Conservation (phyloP, 2,888 invertebrate species). For the Blastobasis lacticolella region DNA sequence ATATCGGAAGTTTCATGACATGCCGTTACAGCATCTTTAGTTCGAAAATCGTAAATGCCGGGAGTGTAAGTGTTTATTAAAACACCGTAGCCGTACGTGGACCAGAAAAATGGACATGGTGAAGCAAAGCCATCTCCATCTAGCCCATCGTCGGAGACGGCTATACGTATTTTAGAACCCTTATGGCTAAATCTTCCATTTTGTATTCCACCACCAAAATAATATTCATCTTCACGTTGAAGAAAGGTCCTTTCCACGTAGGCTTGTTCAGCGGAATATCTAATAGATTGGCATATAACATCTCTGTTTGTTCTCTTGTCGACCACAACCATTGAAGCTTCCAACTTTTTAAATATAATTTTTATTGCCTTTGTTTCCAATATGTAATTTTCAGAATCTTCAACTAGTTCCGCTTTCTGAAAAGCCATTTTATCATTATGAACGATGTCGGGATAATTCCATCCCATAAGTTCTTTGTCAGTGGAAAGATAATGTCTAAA, state of each 20-base stretch:
- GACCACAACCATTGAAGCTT: constrained; percentile 40
- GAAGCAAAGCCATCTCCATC: constrained; percentile 55
- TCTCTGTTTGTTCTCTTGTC: constrained; percentile 43
- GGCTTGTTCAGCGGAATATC: constrained; percentile 36
- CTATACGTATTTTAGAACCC: constrained; percentile 45
- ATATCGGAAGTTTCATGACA: constrained; percentile 38
- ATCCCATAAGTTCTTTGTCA: constrained; percentile 43
- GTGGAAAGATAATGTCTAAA: constrained; percentile 56
- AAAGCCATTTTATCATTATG: constrained; percentile 46
- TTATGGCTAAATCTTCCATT: constrained; percentile 63
- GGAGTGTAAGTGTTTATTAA: constrained; percentile 60
- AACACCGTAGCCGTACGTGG: constrained; percentile 53
- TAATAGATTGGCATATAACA: constrained; percentile 38
- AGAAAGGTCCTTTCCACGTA: constrained; percentile 36
- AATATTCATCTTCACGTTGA: constrained; percentile 45
- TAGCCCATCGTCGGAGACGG: constrained; percentile 52
- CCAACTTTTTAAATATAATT: constrained; percentile 45
- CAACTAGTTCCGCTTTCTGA: constrained; percentile 32
- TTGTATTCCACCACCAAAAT: constrained; percentile 65
- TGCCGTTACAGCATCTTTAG: constrained; percentile 22
- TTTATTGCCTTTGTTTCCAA: constrained; percentile 43
- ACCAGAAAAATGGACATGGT: constrained; percentile 64
- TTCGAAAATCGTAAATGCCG: constrained; percentile 54
- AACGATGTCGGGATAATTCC: constrained; percentile 38
- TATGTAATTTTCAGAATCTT: constrained; percentile 27